Evolutionary conservation across 2,888 invertebrate genomes (phyloP), one percentile per base, ranked within the genome.

Genomic region (Orthonychiurus folsomi): DNA sequence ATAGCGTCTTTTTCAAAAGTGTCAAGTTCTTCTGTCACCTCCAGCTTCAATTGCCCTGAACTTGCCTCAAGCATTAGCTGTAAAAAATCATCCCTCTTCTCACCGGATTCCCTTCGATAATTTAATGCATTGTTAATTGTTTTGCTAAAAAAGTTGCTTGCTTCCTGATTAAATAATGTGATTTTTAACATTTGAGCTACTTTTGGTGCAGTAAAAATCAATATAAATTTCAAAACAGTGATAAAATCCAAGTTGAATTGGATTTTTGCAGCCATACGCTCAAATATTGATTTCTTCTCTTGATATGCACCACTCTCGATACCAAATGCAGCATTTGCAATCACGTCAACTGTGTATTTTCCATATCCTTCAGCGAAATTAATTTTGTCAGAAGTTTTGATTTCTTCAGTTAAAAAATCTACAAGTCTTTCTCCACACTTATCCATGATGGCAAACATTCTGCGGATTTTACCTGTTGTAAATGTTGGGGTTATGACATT

Each of bases 1-100:
- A 37, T 37, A 37, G 64, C 67, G 0, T 70, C 68, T 50, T 66
- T 69, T 27, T 69, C 69, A 58, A 67, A 69, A 5, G 50, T 53
- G 28, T 56, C 54, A 9, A 69, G 28, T n/a, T n/a, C n/a, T n/a
- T 56, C 26, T 47, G 50, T 37, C 2, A 60, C 66, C 1, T 52
- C 64, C 15, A 57, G 59, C 56, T 65, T 63, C 56, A 64, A 26
- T 12, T 62, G 55, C 23, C 63, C 63, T 12, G 62, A 60, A 20
- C 57, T 63, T 0, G 61, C 65, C 26, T 69, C 67, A 1, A 63
- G 59, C 56, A 69, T 58, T 2, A 67, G 50, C 23, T 69, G 67
- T 0, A 67, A 47, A 23, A 69, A 67, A 53, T 69, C 69, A n/a
- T 67, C 63, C 3, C 63, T 26, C 18, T 28, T 59, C 53, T 53